Conservation (phyloP, 1,140 invertebrate species). For the Popillia japonica region DNA sequence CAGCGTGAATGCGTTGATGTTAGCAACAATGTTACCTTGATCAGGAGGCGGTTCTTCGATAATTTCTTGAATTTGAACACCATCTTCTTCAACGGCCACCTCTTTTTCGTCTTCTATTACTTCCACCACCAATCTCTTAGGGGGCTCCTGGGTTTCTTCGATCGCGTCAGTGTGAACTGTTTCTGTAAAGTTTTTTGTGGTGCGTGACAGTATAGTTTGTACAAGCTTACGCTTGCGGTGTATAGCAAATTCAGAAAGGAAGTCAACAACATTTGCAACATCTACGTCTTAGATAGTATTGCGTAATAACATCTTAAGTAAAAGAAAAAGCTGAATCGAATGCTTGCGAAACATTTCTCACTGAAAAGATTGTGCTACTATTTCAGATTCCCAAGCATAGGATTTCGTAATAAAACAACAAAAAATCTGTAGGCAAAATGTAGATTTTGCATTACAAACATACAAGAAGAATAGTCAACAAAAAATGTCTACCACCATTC, state of each 20-base stretch:
- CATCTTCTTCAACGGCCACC: conserved; percentile 42
- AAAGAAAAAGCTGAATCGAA: not conserved
- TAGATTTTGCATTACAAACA: too few relatives aligned
- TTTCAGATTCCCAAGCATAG: too few relatives aligned
- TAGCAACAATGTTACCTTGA: conserved; percentile 17
- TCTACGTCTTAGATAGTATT: not conserved
- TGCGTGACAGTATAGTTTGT: conserved; percentile 31
- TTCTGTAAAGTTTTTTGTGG: conserved; percentile 57
- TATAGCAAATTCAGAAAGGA: conserved; percentile 1
- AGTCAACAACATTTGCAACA: not conserved
- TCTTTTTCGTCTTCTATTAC: conserved; percentile 58
- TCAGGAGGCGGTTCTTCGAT: conserved; percentile 38
- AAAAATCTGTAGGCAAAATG: not conserved
- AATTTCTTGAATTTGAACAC: conserved; percentile 48
- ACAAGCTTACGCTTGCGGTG: not conserved
- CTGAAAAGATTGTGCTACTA: too few relatives aligned
- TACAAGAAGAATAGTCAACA: too few relatives aligned
- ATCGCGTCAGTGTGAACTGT: conserved; percentile 57
- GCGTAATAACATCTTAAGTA: not conserved
- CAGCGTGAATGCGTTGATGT: not conserved
- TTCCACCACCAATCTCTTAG: conserved; percentile 60
- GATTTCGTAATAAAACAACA: not conserved
- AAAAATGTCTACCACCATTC: too few relatives aligned
- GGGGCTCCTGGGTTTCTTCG: conserved; percentile 54
- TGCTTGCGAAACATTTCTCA: not conserved